Evolutionary conservation across 1,140 invertebrate genomes (phyloP).

Genomic region (Zelostemma sp.): DNA sequence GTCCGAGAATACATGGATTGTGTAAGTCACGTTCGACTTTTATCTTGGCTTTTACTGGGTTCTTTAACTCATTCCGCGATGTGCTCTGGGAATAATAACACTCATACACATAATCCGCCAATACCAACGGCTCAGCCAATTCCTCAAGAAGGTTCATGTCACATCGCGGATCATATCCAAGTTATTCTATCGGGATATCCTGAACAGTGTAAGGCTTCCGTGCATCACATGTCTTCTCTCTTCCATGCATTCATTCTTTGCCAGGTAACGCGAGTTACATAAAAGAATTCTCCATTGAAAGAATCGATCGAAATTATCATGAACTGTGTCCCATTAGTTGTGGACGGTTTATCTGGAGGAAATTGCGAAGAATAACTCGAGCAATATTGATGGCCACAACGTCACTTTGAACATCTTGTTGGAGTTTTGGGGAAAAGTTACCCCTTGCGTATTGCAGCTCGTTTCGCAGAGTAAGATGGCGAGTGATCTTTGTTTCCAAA

Average conservation of each 20-base stretch:
- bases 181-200: slow-evolving; percentile 95
- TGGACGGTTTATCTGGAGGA: slow-evolving; percentile 99
- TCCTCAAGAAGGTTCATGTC: slow-evolving; percentile 94
- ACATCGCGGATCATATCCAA: slow-evolving; percentile 97
- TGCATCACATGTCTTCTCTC: slow-evolving; percentile 92
- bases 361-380: slow-evolving; percentile 77
- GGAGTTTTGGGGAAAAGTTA: slow-evolving; percentile 99
- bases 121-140: slow-evolving; percentile 83
- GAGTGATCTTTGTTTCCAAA: no score
- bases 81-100: slow-evolving; percentile 59
- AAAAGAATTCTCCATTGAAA: background rate
- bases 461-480: slow-evolving; percentile 94
- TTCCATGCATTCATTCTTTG: slow-evolving; percentile 87
- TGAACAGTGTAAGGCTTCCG: slow-evolving; percentile 91
- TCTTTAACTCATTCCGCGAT: slow-evolving; percentile 90
- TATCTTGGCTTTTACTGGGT: slow-evolving; percentile 96
- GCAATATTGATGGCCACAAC: slow-evolving; percentile 78
- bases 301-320: no score
- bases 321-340: no score
- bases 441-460: slow-evolving; percentile 93
- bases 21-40: slow-evolving; percentile 91
- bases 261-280: slow-evolving; percentile 71
- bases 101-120: slow-evolving; percentile 58
- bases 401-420: slow-evolving; percentile 87
- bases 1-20: slow-evolving; percentile 96